Percentiles rank a stretch among this genome's conserved stretches.
Evolutionary conservation across 2,888 invertebrate genomes (phyloP).

Genomic region (Agriopis leucophaearia): DNA sequence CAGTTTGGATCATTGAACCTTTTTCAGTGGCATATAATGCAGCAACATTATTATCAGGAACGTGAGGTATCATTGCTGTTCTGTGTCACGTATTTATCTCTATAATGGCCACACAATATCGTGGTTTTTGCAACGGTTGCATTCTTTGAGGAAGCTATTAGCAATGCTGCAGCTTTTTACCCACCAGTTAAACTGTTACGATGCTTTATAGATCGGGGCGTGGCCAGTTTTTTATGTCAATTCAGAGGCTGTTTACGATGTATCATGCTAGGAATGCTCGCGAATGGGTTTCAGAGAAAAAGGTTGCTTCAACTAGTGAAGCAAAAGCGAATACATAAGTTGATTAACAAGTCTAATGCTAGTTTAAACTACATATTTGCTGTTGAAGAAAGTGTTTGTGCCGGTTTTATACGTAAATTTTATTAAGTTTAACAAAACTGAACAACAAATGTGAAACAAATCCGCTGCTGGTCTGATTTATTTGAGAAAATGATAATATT

Average conservation of each 20-base stretch:
- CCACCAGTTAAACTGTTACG: conserved; percentile 56
- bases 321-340: conserved; percentile 36
- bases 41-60: conserved; percentile 9
- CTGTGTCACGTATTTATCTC: conserved; percentile 33
- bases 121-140: conserved; percentile 36
- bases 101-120: conserved; percentile 31
- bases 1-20: conserved; percentile 40
- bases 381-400: conserved; percentile 36
- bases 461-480: conserved; percentile 39
- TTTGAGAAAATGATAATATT: conserved; percentile 30
- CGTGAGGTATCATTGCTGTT: conserved; percentile 8
- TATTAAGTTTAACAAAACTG: conserved; percentile 29
- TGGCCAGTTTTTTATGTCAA: conserved; percentile 63
- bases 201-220: conserved; percentile 60
- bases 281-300: conserved; percentile 53
- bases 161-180: conserved; percentile 59
- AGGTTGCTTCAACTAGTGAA: conserved; percentile 37
- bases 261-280: conserved; percentile 64
- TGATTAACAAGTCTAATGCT: conserved; percentile 47
- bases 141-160: conserved; percentile 60
- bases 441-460: conserved; percentile 34
- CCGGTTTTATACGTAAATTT: conserved; percentile 34
- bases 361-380: conserved; percentile 36
- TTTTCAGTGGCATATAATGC: conserved; percentile 8
- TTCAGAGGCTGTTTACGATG: conserved; percentile 52